Base-by-base conservation (phyloP, 2,888 invertebrate genomes). In the Platycnemis pennipes region DNA sequence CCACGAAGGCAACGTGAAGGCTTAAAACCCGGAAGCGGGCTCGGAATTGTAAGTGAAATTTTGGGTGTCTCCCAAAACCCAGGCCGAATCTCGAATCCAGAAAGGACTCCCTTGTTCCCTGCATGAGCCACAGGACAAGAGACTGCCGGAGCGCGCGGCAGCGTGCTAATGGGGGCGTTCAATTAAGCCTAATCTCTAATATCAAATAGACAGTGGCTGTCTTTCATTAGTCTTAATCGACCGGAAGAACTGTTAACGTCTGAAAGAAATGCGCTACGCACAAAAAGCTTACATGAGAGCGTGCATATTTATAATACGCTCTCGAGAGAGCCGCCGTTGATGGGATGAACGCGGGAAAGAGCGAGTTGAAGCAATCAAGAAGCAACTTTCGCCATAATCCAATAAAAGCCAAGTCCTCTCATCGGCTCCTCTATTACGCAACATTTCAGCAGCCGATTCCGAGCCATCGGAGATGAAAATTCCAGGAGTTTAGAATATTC, bases 181-280 rank as follows among this genome's bases (percentile, higher is more conserved):
- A 91, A 69, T 63, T 63, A 91, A 89, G 53, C 19, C 88, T 49
- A 45, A 49, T 88, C 88, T 88, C 46, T 26, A 88, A 88, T 88
- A 89, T 89, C 89, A 42, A 31, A 46, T 53, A 89, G 56, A 89
- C 89, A 89, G 56, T 56, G 89, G 42, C 19, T 22, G 53, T 31
- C 89, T 37, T 89, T 89, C 56, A 53, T 89, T 19, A 49, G 89
- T 45, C 49, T 46, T 88, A 89, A 89, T 89, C 89, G 42, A 56
- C 89, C 56, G 53, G 37, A 4, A 42, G 37, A 56, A 86, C 63
- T 63, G n/a, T 63, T 63, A 63, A 8, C 63, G 63, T 5, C 26
- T 26, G 26, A 63, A 22, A 63, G n/a, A 63, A 63, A 63, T 63
- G 63, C 22, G n/a, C 63, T 1, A 26, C n/a, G 26, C 19, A 2